phyloP scores from a whole-genome alignment of 2,888 invertebrate genomes.

The Antheraea yamamai region DNA sequence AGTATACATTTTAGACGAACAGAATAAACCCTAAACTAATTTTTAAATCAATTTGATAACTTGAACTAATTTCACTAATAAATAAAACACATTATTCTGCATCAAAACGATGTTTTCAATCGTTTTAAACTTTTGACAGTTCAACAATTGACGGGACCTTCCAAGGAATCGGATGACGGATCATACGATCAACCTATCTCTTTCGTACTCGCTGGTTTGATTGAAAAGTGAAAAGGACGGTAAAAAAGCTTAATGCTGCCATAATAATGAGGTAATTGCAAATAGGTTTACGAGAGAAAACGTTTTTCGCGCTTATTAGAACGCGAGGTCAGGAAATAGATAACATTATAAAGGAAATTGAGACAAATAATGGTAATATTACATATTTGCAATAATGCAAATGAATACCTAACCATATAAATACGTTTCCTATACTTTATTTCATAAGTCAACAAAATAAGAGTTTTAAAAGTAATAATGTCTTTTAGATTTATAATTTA shows the following conservation, averaged over 20 bases:
- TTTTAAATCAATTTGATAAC: background rate
- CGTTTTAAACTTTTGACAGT: slow-evolving; percentile 60
- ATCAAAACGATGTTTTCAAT: slow-evolving; percentile 21
- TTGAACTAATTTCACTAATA: slow-evolving; percentile 11
- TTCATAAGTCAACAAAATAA: too few relatives aligned
- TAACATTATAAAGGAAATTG: background rate
- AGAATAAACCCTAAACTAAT: slow-evolving; percentile 16
- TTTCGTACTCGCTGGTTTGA: slow-evolving; percentile 35
- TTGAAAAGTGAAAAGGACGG: slow-evolving; percentile 43
- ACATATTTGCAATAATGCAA: background rate
- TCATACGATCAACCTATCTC: slow-evolving; percentile 70
- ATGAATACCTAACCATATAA: too few relatives aligned
- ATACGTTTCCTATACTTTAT: too few relatives aligned
- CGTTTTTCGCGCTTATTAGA: slow-evolving; percentile 12
- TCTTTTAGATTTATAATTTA: too few relatives aligned
- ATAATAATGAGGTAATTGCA: slow-evolving; percentile 40
- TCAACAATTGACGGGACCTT: slow-evolving; percentile 39
- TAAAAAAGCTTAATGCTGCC: slow-evolving; percentile 45
- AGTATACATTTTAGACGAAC: slow-evolving; percentile 62
- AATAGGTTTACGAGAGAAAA: slow-evolving; percentile 34
- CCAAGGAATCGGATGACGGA: slow-evolving; percentile 61
- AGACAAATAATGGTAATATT: slow-evolving; percentile 9
- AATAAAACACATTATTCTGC: slow-evolving; percentile 19
- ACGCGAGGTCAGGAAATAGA: background rate
- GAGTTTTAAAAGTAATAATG: too few relatives aligned